Percentiles rank a stretch among this genome's conserved stretches.
These are phyloP conservation scores for Vireo griseus DNA, from an alignment of 2,797 vertebrate genomes.

Conservation along the genomic window DNA sequence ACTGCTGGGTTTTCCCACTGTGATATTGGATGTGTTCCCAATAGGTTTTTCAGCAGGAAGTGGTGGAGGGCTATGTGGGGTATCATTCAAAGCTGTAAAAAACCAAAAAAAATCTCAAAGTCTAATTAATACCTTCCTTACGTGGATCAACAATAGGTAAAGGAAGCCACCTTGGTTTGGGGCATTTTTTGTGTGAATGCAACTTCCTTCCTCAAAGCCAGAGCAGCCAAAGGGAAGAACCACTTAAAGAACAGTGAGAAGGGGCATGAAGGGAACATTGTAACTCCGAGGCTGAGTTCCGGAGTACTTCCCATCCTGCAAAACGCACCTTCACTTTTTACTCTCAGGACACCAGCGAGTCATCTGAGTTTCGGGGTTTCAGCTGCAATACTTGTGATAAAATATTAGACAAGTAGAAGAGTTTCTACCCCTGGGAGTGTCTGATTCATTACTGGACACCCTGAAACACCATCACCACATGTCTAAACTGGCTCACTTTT, in stretches of 20 bases:
- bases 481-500: conserved; percentile 42
- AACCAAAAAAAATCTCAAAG: not conserved
- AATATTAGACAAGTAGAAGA: not conserved
- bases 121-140: not conserved
- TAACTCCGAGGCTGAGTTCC: not conserved
- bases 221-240: not conserved
- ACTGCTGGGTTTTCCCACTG: conserved; percentile 56
- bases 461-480: conserved; percentile 45
- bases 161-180: not conserved
- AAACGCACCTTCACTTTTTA: not conserved
- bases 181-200: not conserved
- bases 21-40: conserved; percentile 68
- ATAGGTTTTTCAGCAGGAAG: conserved; percentile 85
- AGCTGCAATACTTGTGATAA: conserved; percentile 8
- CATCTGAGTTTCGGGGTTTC: not conserved
- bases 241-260: not conserved
- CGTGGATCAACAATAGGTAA: not conserved
- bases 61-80: conserved; percentile 77
- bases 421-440: conserved; percentile 23
- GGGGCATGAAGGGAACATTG: not conserved
- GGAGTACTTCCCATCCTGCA: not conserved
- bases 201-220: not conserved
- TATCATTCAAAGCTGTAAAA: conserved; percentile 75
- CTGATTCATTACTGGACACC: conserved; percentile 32
- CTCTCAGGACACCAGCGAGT: not conserved